These are phyloP conservation scores for Pseudochaenichthys georgianus DNA, from an alignment of 2,797 vertebrate species.

Conservation along the genomic window DNA sequence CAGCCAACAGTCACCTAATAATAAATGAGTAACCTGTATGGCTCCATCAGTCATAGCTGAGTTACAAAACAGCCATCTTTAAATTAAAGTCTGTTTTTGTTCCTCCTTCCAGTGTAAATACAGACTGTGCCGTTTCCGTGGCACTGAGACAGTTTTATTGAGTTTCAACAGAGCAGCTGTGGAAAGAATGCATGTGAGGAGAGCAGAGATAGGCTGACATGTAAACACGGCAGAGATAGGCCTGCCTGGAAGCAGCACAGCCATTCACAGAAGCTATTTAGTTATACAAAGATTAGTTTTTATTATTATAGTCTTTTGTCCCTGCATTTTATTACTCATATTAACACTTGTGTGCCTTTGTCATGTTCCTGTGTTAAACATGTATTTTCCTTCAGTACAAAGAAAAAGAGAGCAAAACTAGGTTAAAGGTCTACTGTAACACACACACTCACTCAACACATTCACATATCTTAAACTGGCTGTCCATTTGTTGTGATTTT, in stretches of 20 bases:
- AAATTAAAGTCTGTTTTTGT: conserved; percentile 12
- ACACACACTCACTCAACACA: neutral
- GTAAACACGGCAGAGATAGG: conserved; percentile 60
- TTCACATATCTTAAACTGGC: conserved; percentile 4
- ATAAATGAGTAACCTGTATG: neutral
- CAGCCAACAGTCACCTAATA: neutral
- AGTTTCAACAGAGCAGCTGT: conserved; percentile 62
- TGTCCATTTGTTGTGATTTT: conserved; percentile 50
- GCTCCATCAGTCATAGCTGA: neutral
- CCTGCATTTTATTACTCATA: conserved; percentile 20
- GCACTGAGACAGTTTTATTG: conserved; percentile 51
- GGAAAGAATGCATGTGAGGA: conserved; percentile 65
- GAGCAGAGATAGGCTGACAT: conserved; percentile 48
- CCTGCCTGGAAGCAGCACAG: conserved; percentile 8
- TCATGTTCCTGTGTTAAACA: conserved; percentile 2
- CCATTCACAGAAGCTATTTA: neutral
- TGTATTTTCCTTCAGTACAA: neutral
- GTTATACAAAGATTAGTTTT: conserved; percentile 57
- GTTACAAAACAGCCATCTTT: conserved; percentile 1
- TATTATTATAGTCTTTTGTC: conserved; percentile 40
- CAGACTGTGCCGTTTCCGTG: conserved; percentile 2
- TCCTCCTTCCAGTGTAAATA: conserved; percentile 20
- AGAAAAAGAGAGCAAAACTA: neutral
- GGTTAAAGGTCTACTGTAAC: neutral
- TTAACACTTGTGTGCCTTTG: conserved; percentile 1